phyloP scores from a whole-genome alignment of 2,888 invertebrate genomes.

The Aphrophora alni region DNA sequence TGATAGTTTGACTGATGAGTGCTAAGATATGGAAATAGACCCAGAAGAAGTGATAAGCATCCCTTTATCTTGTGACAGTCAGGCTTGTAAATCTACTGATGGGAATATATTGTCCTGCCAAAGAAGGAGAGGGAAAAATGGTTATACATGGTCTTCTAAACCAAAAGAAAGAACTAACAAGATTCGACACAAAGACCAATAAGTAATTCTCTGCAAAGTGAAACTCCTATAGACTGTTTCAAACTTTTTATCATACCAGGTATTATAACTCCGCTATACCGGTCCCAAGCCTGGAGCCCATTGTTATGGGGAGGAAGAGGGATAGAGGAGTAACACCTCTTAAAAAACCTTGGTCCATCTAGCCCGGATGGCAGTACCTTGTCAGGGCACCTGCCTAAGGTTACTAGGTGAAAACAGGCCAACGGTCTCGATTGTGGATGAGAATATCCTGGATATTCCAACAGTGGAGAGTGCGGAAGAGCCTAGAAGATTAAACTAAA shows the following conservation, averaged over 20 bases:
- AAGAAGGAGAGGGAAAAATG: neutral
- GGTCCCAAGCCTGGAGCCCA: too few species aligned
- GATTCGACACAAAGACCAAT: neutral
- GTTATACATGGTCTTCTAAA: neutral
- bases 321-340: too few species aligned
- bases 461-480: too few species aligned
- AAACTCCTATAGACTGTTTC: neutral
- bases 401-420: too few species aligned
- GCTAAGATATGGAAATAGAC: neutral
- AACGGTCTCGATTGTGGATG: too few species aligned
- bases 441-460: too few species aligned
- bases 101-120: neutral
- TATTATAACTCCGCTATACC: too few species aligned
- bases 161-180: neutral
- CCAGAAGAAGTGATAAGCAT: neutral
- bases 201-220: neutral
- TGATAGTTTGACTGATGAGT: neutral
- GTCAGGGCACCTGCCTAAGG: too few species aligned
- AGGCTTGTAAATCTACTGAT: neutral
- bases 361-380: too few species aligned
- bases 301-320: too few species aligned
- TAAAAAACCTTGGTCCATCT: too few species aligned
- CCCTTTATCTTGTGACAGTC: neutral
- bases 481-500: too few species aligned
- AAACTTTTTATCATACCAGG: neutral